Evolutionary conservation across 37 sponge, comb jelly and placozoan genomes (phyloP), one percentile per base, ranked within the genome.

Genomic region (Aphrocallistes beatrix): DNA sequence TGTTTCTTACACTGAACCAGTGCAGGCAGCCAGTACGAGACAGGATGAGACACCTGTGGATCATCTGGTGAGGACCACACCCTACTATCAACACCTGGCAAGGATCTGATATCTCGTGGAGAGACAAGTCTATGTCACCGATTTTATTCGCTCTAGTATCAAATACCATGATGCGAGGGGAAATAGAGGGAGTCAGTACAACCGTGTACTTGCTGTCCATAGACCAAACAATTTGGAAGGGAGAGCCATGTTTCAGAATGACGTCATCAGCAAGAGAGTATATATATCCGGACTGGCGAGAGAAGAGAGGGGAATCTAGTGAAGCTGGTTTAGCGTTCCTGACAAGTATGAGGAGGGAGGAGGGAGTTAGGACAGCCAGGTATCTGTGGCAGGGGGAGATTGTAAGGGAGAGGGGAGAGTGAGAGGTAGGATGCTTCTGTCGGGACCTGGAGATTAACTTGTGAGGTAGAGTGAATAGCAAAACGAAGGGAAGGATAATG

Each of bases 181-280:
- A 25, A 13, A 3, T 60, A 60, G 28, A 25, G 3, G 75, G 6
- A 13, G 75, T 30, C 21, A 60, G 21, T 13, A 60, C 75, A 19
- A 60, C 34, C 6, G n/a, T 19, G 75, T 60, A 60, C 34, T 13
- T 3, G n/a, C 75, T 60, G 34, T 60, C 75, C 3, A 13, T 3
- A 28, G 75, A 60, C 75, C 75, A 60, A 6, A 30, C 34, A 3
- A 60, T 30, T 13, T 60, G 75, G 3, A 60, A 30, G 34, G 75
- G 75, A 60, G 75, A 60, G 75, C 3, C 6, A 3, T 30, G 75
- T 13, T 6, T 60, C 25, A 60, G 25, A 3, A 13, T 60, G 75
- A 60, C 75, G 75, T 60, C 75, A 60, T 60, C 75, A 60, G 28
- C n/a, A 30, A 60, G 75, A 6, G 75, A 32, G n/a, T 60, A 60